Evolutionary conservation across 2,113 vertebrate species (phyloP).

Genomic region (Callaeas wilsoni): DNA sequence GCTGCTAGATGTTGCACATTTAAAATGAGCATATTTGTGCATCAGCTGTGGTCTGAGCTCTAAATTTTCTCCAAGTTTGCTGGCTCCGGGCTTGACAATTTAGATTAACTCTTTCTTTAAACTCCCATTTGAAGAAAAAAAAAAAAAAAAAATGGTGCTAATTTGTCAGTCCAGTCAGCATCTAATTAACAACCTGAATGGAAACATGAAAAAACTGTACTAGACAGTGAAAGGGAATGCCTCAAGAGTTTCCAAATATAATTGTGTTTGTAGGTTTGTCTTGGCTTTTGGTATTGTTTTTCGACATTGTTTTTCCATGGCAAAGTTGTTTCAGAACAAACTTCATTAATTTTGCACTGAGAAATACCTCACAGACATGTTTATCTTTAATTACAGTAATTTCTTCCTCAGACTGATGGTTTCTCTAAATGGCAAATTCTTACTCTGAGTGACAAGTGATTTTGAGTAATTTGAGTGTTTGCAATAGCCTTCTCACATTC

Average conservation of each 20-base stretch:
- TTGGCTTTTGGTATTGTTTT: neutral
- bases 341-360: neutral
- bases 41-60: neutral
- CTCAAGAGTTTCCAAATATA: neutral
- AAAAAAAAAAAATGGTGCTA: neutral
- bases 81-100: neutral
- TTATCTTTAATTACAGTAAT: conserved; percentile 10
- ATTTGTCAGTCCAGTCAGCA: neutral
- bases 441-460: neutral
- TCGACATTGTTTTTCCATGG: rapidly evolving
- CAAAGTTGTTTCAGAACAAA: neutral
- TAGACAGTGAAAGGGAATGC: neutral
- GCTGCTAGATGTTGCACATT: neutral
- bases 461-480: neutral
- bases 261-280: neutral
- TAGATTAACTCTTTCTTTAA: neutral
- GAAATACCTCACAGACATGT: neutral
- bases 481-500: neutral
- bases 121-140: neutral
- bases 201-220: neutral
- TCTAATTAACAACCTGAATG: neutral
- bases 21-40: neutral
- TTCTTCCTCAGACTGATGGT: neutral
- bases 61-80: neutral
- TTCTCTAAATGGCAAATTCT: neutral